A percentile compares a stretch with the other conserved stretches of the same genome.
phyloP scores from a whole-genome alignment of 2,888 invertebrate genomes.

The Buathra laborator region DNA sequence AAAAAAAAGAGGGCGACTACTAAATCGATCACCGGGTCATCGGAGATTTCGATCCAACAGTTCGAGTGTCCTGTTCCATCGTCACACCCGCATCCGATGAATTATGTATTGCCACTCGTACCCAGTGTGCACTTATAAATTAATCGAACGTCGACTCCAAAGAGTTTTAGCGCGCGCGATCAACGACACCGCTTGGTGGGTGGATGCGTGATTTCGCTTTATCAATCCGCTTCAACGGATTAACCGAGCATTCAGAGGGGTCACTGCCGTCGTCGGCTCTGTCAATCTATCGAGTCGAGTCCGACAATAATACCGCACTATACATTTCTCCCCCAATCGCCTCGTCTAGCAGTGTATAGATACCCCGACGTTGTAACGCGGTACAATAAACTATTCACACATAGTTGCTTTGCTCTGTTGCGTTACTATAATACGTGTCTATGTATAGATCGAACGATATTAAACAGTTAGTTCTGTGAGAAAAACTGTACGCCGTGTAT shows the following conservation, averaged over 20 bases:
- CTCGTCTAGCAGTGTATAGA: no score
- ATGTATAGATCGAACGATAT: conserved; percentile 46
- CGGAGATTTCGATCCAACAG: conserved; percentile 54
- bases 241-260: conserved; percentile 77
- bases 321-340: conserved; percentile 16
- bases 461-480: conserved; percentile 23
- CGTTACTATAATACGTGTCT: background rate
- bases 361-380: background rate
- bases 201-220: conserved; percentile 71
- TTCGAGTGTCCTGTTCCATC: conserved; percentile 16
- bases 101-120: conserved; percentile 63
- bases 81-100: conserved; percentile 21
- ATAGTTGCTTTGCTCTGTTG: background rate
- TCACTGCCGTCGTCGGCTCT: conserved; percentile 73
- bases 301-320: conserved; percentile 54
- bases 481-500: background rate
- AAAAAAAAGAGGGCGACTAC: conserved; percentile 22
- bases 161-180: conserved; percentile 46
- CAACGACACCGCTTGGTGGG: conserved; percentile 21
- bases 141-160: conserved; percentile 26
- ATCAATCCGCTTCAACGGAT: conserved; percentile 76
- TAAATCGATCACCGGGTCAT: conserved; percentile 45
- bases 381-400: conserved; percentile 21
- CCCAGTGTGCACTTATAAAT: conserved; percentile 54
- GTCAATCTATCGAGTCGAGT: conserved; percentile 68